Conservation (phyloP, 2,888 invertebrate genomes). For the Pecten maximus region DNA sequence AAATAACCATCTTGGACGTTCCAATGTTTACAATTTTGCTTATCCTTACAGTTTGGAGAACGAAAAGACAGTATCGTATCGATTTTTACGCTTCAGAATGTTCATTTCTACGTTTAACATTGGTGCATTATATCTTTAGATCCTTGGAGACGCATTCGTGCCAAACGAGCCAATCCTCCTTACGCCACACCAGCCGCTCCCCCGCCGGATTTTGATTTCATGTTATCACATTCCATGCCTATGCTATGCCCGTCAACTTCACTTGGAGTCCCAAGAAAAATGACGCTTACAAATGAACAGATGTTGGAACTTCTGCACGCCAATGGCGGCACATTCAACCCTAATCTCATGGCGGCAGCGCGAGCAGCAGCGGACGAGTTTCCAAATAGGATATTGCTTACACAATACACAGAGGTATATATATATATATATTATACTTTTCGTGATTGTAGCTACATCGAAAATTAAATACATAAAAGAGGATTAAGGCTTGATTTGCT, state of each 20-base stretch:
- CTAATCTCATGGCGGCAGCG: background rate
- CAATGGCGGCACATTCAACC: background rate
- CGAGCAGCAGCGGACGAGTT: background rate
- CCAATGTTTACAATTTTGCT: too few relatives aligned
- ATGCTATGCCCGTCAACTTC: background rate
- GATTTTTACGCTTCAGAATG: too few relatives aligned
- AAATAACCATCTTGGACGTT: too few relatives aligned
- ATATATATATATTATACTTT: background rate
- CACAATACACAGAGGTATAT: constrained; percentile 2
- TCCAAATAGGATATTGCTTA: background rate
- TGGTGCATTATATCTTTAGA: background rate
- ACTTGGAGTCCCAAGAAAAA: background rate
- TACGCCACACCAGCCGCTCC: background rate
- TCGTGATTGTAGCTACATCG: too few relatives aligned
- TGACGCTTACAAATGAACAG: background rate
- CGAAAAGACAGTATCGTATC: too few relatives aligned
- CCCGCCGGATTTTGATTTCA: background rate
- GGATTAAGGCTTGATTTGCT: too few relatives aligned
- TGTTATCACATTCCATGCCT: background rate
- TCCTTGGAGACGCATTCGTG: background rate
- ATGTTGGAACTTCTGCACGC: constrained; percentile 10
- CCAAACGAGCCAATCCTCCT: background rate
- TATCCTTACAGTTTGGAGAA: too few relatives aligned
- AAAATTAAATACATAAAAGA: too few relatives aligned
- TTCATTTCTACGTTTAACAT: too few relatives aligned